Evolutionary conservation across 2,888 invertebrate genomes (phyloP), one percentile per base, ranked within the genome.

Genomic region (Quadroppia sp.): DNA sequence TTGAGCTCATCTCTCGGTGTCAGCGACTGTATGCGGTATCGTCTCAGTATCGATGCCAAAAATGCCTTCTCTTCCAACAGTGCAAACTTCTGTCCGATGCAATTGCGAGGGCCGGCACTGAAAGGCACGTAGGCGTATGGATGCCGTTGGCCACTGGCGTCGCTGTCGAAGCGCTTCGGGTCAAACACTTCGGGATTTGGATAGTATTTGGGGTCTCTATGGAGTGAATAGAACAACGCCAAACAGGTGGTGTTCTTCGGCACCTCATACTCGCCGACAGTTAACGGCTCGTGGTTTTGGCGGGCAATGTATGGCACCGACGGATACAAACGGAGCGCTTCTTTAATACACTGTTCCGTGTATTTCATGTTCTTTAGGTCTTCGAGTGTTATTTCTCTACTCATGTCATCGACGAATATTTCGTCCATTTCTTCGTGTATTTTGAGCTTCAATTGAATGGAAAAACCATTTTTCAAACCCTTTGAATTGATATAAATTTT

Each of bases 71-170:
- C 13, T 15, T 72, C 72, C 7, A 72, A 53, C 1, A 72, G n/a
- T 13, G 72, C 72, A 40, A 50, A 72, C 56, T 61, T 53, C 53
- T 72, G 72, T 17, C 72, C 72, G 42, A 72, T 72, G n/a, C 72
- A 72, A 32, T 61, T 72, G 23, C 72, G 72, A 1, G 61, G 48
- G 6, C 72, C 72, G 28, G 72, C 72, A 59, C 59, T 59, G 30
- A 72, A 72, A 9, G 72, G 73, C 2, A 67, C 23, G n/a, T 64
- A 72, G 42, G 20, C 15, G 40, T 72, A 72, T 1, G 73, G 73
- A 36, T 64, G 64, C 25, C 64, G 13, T 20, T n/a, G 15, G 23
- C 13, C 28, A 40, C 61, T 32, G 32, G 15, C 20, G 15, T 61
- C 61, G 13, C 32, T 7, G 3, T 11, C 11, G 36, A 64, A 64